Conservation (phyloP, 2,888 invertebrate genomes). For the Acanthosepion pharaonis region DNA sequence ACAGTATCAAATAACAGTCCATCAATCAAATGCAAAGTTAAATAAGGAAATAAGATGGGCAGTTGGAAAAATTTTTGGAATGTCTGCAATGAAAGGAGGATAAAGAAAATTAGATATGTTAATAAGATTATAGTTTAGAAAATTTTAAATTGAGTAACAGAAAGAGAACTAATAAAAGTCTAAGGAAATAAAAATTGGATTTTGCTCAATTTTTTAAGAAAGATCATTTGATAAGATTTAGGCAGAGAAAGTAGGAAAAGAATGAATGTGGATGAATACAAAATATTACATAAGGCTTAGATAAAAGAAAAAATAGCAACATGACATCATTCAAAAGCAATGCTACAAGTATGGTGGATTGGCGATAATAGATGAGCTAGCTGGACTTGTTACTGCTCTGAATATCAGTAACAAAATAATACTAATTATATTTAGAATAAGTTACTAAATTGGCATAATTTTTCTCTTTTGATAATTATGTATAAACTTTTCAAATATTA, state of each 20-base stretch:
- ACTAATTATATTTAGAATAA: too few relatives aligned
- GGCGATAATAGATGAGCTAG: too few relatives aligned
- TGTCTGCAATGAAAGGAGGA: not conserved
- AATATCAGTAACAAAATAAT: too few relatives aligned
- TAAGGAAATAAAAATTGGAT: not conserved
- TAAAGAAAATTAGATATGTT: not conserved
- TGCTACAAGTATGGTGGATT: too few relatives aligned
- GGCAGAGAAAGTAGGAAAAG: not conserved
- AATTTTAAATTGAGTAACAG: not conserved
- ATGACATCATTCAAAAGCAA: too few relatives aligned
- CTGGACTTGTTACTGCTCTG: too few relatives aligned
- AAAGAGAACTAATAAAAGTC: not conserved
- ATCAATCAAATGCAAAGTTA: not conserved
- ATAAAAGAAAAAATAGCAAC: not conserved
- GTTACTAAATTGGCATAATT: too few relatives aligned
- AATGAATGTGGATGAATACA: not conserved
- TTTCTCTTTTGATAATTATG: too few relatives aligned
- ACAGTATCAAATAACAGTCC: not conserved
- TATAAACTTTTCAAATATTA: too few relatives aligned
- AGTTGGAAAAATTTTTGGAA: not conserved
- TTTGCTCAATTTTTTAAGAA: not conserved
- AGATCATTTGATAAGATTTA: not conserved
- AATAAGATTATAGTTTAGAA: not conserved
- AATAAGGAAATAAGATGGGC: constrained; percentile 1
- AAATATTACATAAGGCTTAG: not conserved